Evolutionary conservation across 2,888 invertebrate genomes (phyloP), one percentile per base, ranked within the genome.

Genomic region (Pseudococcus viburni): DNA sequence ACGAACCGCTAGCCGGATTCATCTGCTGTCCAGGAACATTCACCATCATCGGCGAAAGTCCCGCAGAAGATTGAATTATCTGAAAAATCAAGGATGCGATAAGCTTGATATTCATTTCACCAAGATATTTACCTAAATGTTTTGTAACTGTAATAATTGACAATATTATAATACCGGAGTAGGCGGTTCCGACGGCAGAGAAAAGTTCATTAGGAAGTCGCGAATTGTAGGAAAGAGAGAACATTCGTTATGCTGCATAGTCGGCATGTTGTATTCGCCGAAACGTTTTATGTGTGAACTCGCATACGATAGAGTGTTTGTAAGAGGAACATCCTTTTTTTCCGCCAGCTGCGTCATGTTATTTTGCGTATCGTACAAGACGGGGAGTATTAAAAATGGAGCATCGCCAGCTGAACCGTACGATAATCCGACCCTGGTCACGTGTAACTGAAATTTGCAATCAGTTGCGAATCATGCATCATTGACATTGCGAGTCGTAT

Each of bases 171-270:
- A n/a, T 83, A 89, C 89, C 86, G 89, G 89, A 4, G 88, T 48
- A 48, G 89, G 94, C 88, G 94, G 94, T 91, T 97, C 97, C 48
- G 95, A 95, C 84, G 97, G 96, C 89, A 97, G 92, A 77, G 95
- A 94, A 90, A 98, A 94, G 93, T 96, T 97, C 64, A 95, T 94
- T 88, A 98, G 92, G 89, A 98, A 93, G 92, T 98, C 98, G 89
- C 97, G 94, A 84, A 98, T 95, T 26, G 98, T 97, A 48, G 98
- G 97, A 92, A 96, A 98, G 88, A 98, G 94, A 19, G 97, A 96
- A 92, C 98, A 98, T 91, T 98, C 97, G 90, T 93, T 93, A 90
- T 93, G 94, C 90, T 93, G 91, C 26, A 90, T 93, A 7, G 92
- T 93, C 90, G 92, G 90, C 26, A 90, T 93, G 8, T 92, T 93